These are phyloP conservation scores for Colletes collaris DNA, from an alignment of 2,888 invertebrate species.

Conservation along the genomic window DNA sequence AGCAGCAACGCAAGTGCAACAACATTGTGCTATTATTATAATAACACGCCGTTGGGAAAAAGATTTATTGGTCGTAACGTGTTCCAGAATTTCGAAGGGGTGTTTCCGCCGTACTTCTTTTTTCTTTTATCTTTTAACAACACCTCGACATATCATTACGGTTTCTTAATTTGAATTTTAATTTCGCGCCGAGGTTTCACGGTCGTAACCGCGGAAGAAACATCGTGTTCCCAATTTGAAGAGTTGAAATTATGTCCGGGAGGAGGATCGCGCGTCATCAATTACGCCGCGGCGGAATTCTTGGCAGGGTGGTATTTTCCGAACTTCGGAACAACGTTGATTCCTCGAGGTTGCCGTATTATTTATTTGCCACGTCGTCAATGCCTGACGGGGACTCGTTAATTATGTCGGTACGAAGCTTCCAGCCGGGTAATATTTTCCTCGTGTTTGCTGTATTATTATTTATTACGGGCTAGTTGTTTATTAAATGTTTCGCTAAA, in stretches of 20 bases:
- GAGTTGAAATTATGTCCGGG: conserved; percentile 27
- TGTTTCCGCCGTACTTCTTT: too few species aligned
- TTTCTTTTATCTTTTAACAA: background rate
- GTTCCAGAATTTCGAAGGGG: too few species aligned
- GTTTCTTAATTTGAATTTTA: background rate
- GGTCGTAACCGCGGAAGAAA: background rate
- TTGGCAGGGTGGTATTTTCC: conserved; percentile 45
- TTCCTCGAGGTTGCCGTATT: conserved; percentile 31
- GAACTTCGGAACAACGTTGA: conserved; percentile 23
- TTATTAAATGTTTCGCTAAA: conserved; percentile 12
- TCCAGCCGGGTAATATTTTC: conserved; percentile 32
- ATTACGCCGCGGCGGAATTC: conserved; percentile 31
- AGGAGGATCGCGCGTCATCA: conserved; percentile 25
- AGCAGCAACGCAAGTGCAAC: too few species aligned
- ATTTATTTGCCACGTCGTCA: conserved; percentile 36
- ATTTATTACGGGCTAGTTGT: conserved; percentile 15
- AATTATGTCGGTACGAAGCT: conserved; percentile 19
- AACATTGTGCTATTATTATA: too few species aligned
- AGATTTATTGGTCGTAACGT: too few species aligned
- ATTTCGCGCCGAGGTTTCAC: conserved; percentile 1
- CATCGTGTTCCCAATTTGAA: conserved; percentile 1
- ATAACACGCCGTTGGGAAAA: too few species aligned
- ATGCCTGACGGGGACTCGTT: conserved; percentile 22
- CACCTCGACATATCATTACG: background rate
- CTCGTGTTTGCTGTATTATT: conserved; percentile 15